Conservation (phyloP, 2,888 invertebrate genomes). For the Halocaridina rubra region DNA sequence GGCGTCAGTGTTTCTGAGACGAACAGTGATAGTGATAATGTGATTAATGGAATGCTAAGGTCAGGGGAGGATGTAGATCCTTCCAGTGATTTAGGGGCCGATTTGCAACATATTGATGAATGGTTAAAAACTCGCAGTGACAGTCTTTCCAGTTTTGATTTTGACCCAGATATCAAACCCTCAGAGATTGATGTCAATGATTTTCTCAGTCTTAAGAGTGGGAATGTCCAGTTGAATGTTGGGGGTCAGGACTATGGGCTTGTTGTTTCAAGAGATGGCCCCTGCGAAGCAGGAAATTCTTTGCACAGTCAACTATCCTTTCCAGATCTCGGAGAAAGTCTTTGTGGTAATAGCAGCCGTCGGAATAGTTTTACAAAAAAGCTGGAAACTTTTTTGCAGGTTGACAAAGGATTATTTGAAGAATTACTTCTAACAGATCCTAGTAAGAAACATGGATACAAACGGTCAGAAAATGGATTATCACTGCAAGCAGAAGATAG, state of each 20-base stretch:
- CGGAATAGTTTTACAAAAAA: constrained; percentile 45
- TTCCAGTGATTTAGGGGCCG: constrained; percentile 39
- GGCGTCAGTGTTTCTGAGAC: constrained; percentile 41
- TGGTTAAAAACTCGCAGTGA: constrained; percentile 62
- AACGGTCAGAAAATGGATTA: constrained; percentile 20
- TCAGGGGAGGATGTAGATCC: constrained; percentile 40
- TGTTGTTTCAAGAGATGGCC: constrained; percentile 22
- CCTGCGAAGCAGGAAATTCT: constrained; percentile 24
- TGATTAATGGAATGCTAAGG: constrained; percentile 51
- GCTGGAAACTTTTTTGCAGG: constrained; percentile 47
- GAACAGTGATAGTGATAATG: constrained; percentile 48
- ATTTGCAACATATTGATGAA: constrained; percentile 59
- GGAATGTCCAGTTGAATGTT: constrained; percentile 33
- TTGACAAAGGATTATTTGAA: constrained; percentile 61
- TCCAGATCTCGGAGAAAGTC: constrained; percentile 23
- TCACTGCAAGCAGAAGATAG: constrained; percentile 32
- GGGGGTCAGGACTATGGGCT: constrained; percentile 42
- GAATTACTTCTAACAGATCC: constrained; percentile 58
- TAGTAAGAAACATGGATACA: constrained; percentile 24
- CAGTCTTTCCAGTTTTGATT: constrained; percentile 60
- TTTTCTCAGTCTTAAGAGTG: constrained; percentile 47
- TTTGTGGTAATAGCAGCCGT: constrained; percentile 31
- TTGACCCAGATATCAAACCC: constrained; percentile 56
- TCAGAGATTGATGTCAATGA: constrained; percentile 57
- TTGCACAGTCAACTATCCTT: constrained; percentile 43